These are phyloP conservation scores for Noctilio leporinus DNA, from an alignment of 2,113 vertebrate genomes.

Conservation along the genomic window DNA sequence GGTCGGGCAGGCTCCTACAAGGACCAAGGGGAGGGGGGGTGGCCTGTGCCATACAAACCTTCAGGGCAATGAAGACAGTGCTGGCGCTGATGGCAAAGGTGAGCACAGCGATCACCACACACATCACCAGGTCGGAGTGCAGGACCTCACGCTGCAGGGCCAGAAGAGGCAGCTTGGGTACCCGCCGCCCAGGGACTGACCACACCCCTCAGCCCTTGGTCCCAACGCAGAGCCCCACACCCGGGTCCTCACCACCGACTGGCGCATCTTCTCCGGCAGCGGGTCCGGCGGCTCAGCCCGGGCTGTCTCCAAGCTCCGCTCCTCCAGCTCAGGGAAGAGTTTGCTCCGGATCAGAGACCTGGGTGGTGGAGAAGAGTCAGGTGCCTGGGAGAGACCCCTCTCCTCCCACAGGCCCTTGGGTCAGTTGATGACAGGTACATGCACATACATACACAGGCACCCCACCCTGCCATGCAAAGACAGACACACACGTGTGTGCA, in stretches of 20 bases:
- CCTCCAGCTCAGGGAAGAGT: constrained; percentile 88
- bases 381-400: too few species aligned
- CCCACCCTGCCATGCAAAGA: background rate
- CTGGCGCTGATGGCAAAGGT: constrained; percentile 93
- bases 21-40: fast-evolving
- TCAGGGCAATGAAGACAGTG: constrained; percentile 92
- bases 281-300: constrained; percentile 89
- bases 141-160: constrained; percentile 86
- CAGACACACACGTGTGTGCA: background rate
- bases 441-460: background rate
- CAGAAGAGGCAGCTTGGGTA: background rate
- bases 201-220: background rate
- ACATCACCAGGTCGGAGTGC: constrained; percentile 92
- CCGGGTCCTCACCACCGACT: constrained; percentile 83
- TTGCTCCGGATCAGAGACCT: constrained; percentile 89
- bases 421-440: background rate
- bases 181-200: fast-evolving
- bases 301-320: constrained; percentile 84
- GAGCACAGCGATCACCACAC: constrained; percentile 88
- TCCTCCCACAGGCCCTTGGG: background rate
- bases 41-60: constrained; percentile 75
- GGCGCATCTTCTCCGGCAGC: constrained; percentile 87
- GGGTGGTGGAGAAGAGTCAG: background rate
- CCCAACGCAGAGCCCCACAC: fast-evolving
- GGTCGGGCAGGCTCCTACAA: fast-evolving